Conservation (phyloP, 2,888 invertebrate species). For the Baronia brevicornis region DNA sequence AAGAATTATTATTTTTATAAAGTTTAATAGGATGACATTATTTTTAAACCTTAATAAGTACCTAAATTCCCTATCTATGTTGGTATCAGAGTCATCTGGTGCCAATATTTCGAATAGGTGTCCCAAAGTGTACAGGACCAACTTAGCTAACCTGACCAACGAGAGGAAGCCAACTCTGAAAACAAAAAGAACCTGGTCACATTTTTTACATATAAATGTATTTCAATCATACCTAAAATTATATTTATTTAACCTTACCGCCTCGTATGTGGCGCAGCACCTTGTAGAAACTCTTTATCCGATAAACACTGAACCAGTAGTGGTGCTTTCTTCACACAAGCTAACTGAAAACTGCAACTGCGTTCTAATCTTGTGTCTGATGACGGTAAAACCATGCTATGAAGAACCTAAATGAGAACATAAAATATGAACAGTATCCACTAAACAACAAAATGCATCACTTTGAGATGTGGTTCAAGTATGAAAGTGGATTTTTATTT, state of each 20-base stretch:
- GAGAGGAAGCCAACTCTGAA: conserved; percentile 89
- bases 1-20: too few relatives aligned
- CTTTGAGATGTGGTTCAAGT: too few relatives aligned
- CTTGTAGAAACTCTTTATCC: conserved; percentile 64
- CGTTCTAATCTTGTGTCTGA: conserved; percentile 85
- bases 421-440: too few relatives aligned
- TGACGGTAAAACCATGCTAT: conserved; percentile 94
- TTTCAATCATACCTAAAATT: background rate
- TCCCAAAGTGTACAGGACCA: conserved; percentile 90
- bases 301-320: conserved; percentile 64
- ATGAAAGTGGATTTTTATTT: too few relatives aligned
- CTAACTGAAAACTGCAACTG: conserved; percentile 73
- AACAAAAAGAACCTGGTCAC: conserved; percentile 17
- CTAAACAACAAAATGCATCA: too few relatives aligned
- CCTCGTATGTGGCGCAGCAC: conserved; percentile 62
- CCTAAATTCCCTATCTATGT: conserved; percentile 58
- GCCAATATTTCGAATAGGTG: conserved; percentile 82
- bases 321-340: conserved; percentile 76
- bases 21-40: too few relatives aligned
- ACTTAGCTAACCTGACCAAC: conserved; percentile 90
- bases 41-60: conserved; percentile 29
- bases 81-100: conserved; percentile 64
- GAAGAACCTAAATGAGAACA: conserved; percentile 76
- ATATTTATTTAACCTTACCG: too few relatives aligned
- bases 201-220: background rate